These are phyloP conservation scores for Melipona beecheii DNA, from an alignment of 2,888 invertebrate genomes.

Conservation along the genomic window DNA sequence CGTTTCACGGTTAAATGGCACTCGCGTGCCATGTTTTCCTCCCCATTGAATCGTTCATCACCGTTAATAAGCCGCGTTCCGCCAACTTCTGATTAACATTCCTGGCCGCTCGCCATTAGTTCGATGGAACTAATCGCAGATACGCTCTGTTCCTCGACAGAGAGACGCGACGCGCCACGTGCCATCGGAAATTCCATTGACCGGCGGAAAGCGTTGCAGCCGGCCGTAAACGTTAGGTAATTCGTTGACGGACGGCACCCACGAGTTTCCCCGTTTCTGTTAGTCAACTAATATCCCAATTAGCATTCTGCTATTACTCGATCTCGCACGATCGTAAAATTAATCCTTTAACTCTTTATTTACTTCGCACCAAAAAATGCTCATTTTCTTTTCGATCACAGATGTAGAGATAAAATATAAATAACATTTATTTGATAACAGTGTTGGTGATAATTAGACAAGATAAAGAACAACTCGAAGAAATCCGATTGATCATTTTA, in stretches of 20 bases:
- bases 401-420: no score
- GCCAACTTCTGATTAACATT: constrained; percentile 69
- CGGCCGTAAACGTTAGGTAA: constrained; percentile 24
- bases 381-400: no score
- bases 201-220: constrained; percentile 26
- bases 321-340: no score
- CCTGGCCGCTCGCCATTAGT: constrained; percentile 37
- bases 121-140: constrained; percentile 61
- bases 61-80: neutral
- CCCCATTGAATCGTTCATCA: no score
- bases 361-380: fast-evolving
- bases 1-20: constrained; percentile 13
- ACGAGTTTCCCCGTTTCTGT: constrained; percentile 30
- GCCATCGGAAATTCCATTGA: constrained; percentile 52
- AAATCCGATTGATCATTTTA: no score
- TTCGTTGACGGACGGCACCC: constrained; percentile 42
- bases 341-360: no score
- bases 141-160: constrained; percentile 22
- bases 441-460: no score
- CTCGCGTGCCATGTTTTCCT: constrained; percentile 28
- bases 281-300: constrained; percentile 1
- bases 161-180: constrained; percentile 45
- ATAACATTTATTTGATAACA: no score
- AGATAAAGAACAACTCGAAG: no score
- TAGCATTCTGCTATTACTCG: no score